Percentiles rank a stretch among this genome's conserved stretches.
phyloP scores from a whole-genome alignment of 2,797 vertebrate species.

The Pempheris klunzingeri region DNA sequence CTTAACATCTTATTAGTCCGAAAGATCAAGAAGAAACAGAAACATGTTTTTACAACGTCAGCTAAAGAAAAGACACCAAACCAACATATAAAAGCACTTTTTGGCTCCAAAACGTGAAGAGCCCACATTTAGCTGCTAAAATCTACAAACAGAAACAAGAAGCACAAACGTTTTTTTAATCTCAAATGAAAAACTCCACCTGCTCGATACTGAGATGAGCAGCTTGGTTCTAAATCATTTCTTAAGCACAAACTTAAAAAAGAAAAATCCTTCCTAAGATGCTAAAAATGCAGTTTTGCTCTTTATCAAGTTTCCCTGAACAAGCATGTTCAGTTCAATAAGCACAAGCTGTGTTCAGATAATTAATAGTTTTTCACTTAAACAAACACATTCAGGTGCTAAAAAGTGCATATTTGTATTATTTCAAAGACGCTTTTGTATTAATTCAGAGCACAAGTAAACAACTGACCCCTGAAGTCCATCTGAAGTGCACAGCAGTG shows the following conservation, averaged over 20 bases:
- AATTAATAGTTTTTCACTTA: neutral
- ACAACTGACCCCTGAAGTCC: neutral
- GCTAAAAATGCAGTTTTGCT: neutral
- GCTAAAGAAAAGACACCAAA: neutral
- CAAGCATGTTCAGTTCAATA: neutral
- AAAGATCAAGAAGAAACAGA: too few species aligned
- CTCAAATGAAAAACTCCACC: neutral
- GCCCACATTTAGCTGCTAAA: neutral
- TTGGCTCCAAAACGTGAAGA: neutral
- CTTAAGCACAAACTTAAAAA: neutral
- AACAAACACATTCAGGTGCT: neutral
- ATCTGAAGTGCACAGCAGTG: neutral
- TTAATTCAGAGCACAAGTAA: conserved; percentile 6
- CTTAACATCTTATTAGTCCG: neutral
- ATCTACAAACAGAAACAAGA: neutral
- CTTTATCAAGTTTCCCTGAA: neutral
- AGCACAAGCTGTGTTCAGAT: neutral
- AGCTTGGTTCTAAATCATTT: neutral
- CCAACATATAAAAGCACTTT: neutral
- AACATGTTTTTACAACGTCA: too few species aligned
- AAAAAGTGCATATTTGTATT: neutral
- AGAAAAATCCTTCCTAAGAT: neutral
- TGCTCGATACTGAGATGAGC: neutral
- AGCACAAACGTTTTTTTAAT: conserved; percentile 2
- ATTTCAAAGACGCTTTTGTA: neutral